Base-by-base conservation (phyloP, 2,113 vertebrate genomes). In the Maccullochella peelii region DNA sequence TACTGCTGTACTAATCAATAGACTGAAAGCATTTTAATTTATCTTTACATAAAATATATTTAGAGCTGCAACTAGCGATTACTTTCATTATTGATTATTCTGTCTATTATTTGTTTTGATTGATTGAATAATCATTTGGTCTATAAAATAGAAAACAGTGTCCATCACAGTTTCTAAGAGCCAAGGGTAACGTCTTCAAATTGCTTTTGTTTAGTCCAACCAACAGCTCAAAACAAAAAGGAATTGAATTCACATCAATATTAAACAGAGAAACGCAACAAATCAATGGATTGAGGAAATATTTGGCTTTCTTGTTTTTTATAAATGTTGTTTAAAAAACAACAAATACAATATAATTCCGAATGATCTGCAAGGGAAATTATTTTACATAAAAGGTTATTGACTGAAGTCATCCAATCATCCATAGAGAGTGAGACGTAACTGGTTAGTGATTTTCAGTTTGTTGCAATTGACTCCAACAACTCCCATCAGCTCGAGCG, bases 361-460 rank as follows among this genome's bases (percentile, higher is more conserved):
- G 3, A 70, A 72, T 74, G 8, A 33, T 79, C 12, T 61, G 52
- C n/a, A 61, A 36, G 8, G 49, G 58, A 54, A 69, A 86, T 73
- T 5, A 57, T 65, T 61, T 15, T 10, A n/a, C 2, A 63, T 54
- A n/a, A 36, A 71, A 54, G 4, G 27, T 57, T 44, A 69, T 30
- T 12, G 82, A 54, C 63, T 49, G 52, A 44, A 77, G 61, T 76
- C 23, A 25, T 73, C 15, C 49, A 57, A 69, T 80, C 67, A 84
- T 65, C 79, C 54, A 47, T 16, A 23, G n/a, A 77, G 57, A 74
- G 54, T 68, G 52, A 70, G 21, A 49, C 5, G 27, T 71, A 75
- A 73, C 73, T 54, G 57, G 69, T 76, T 74, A 72, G 55, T 62
- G 79, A 88, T 83, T 85, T 89, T 89, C 74, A 63, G 27, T 85